phyloP scores from a whole-genome alignment of 2,113 vertebrate genomes.

The Amazona guildingii region DNA sequence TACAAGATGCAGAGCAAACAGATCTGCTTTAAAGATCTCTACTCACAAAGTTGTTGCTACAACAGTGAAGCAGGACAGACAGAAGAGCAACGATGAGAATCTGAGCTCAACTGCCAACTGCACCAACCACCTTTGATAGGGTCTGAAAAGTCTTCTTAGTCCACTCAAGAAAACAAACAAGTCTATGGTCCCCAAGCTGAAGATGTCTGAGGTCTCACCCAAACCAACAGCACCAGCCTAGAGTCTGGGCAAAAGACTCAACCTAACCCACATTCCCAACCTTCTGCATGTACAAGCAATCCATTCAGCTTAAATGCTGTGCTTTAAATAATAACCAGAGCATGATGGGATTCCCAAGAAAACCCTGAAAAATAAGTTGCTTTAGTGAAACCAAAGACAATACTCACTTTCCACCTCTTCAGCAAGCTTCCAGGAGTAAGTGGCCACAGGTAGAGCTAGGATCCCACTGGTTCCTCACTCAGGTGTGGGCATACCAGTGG shows the following conservation, averaged over 20 bases:
- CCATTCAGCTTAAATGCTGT: not conserved
- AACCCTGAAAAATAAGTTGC: not conserved
- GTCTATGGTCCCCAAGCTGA: not conserved
- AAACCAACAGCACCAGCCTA: not conserved
- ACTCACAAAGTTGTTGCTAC: not conserved
- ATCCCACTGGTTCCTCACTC: not conserved
- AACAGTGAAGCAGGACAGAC: not conserved
- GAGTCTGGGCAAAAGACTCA: not conserved
- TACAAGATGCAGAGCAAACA: not conserved
- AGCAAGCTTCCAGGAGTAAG: not conserved
- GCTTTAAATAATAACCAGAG: not conserved
- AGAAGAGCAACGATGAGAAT: not conserved
- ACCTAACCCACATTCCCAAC: not conserved
- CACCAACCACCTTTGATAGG: not conserved
- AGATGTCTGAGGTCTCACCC: not conserved
- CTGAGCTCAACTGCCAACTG: not conserved
- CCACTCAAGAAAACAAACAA: not conserved
- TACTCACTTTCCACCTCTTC: not conserved
- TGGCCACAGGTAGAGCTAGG: rapidly evolving
- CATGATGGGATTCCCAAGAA: not conserved
- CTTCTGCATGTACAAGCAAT: not conserved
- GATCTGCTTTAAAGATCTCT: not conserved
- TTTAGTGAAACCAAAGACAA: not conserved
- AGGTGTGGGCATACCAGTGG: not conserved
- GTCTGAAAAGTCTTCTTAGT: not conserved